Base-by-base conservation (phyloP, 1,140 invertebrate species). In the Zophobas morio region DNA sequence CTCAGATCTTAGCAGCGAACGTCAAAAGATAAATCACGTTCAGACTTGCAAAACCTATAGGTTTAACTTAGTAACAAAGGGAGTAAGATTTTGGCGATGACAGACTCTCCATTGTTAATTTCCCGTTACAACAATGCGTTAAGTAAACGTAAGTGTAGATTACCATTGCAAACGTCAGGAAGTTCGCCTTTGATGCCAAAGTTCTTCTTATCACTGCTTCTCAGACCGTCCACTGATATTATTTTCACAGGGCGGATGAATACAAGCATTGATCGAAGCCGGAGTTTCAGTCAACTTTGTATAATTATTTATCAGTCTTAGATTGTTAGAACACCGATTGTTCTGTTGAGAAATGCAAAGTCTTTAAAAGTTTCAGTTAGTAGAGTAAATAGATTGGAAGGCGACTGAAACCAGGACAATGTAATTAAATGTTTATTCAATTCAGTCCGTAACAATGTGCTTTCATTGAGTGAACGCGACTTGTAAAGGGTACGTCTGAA, bases 371-470 rank as follows among this genome's bases (percentile, higher is more conserved):
- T 60, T 60, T 60, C 56, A 60, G 32, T 60, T 60, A 36, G 35
- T 2, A 37, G 56, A 39, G 35, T 60, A 60, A 60, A 60, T 60
- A 60, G 56, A 39, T 60, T 60, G 56, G 35, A 60, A 60, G 56
- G 56, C 56, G 56, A 60, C 4, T 60, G 56, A 60, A 60, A 37
- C 56, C 56, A 39, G 35, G 56, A 60, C 56, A 60, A 60, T 60
- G 56, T 60, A 60, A 60, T 60, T 60, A 60, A 60, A 60, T 60
- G 56, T 60, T 60, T 60, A 60, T 60, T 60, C 56, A 60, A 60
- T 60, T 60, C 34, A 6, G 34, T 60, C 35, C 8, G 35, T 36
- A 36, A 60, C 56, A 60, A 60, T 37, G 56, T 36, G 56, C 56
- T 60, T 60, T 60, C 56, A 60, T 39, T 1, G 8, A 60, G 53